These are phyloP conservation scores for Calidris pygmaea DNA, from an alignment of 2,113 vertebrate genomes.

Conservation along the genomic window DNA sequence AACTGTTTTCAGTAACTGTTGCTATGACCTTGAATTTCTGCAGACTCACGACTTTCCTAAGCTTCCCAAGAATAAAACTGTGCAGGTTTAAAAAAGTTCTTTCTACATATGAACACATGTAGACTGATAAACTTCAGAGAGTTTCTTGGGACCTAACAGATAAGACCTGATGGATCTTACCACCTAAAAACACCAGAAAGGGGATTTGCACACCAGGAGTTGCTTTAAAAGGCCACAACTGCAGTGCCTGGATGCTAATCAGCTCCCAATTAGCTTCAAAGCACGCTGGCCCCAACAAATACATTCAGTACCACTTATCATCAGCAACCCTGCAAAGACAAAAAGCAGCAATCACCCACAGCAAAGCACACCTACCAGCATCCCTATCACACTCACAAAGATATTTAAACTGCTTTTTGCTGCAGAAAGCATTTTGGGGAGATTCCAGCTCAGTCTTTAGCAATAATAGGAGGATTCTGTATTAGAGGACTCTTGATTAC, in stretches of 20 bases:
- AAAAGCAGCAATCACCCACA: neutral
- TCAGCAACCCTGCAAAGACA: neutral
- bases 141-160: neutral
- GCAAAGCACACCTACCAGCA: conserved; percentile 20
- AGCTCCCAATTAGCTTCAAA: neutral
- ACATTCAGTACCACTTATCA: neutral
- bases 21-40: neutral
- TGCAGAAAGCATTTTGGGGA: neutral
- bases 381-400: neutral
- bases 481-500: neutral
- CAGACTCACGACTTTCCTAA: neutral
- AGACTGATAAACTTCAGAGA: neutral
- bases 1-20: neutral
- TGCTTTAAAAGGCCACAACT: neutral
- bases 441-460: neutral
- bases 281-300: neutral
- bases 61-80: neutral
- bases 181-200: neutral
- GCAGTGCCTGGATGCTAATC: neutral
- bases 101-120: fast-evolving
- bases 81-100: neutral
- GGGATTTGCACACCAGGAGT: neutral
- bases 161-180: neutral
- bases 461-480: neutral
- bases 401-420: neutral